phyloP scores from a whole-genome alignment of 2,797 vertebrate species.

The Neoniphon sammara region DNA sequence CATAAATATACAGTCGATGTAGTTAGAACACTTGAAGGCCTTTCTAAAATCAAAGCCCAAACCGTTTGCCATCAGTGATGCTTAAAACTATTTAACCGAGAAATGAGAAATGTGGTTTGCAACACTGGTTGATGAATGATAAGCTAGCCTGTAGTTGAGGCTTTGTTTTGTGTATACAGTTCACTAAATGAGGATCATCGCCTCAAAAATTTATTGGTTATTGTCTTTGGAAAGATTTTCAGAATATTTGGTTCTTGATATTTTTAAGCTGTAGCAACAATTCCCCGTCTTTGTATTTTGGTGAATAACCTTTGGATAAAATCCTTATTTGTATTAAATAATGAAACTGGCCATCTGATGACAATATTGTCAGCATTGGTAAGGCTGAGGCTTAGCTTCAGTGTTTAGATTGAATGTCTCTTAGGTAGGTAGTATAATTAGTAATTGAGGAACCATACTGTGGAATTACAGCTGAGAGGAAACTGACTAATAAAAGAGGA shows the following conservation, averaged over 20 bases:
- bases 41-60: conserved; percentile 59
- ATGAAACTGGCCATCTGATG: not conserved
- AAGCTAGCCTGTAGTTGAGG: conserved; percentile 27
- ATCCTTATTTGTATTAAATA: conserved; percentile 1
- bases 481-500: not conserved
- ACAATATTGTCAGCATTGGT: conserved; percentile 2
- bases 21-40: conserved; percentile 43
- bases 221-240: conserved; percentile 48
- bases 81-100: conserved; percentile 29
- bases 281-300: conserved; percentile 33
- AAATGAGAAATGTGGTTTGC: conserved; percentile 32
- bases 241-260: conserved; percentile 53
- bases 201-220: not conserved
- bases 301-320: conserved; percentile 33
- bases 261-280: conserved; percentile 34
- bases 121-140: conserved; percentile 39
- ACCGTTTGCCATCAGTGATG: conserved; percentile 30
- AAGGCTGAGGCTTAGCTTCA: conserved; percentile 5
- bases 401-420: conserved; percentile 3
- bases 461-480: conserved; percentile 1
- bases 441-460: not conserved
- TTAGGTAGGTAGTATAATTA: not conserved
- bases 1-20: conserved; percentile 69
- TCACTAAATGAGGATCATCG: conserved; percentile 32
- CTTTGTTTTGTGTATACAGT: conserved; percentile 25